Evolutionary conservation across 2,113 vertebrate species (phyloP), one percentile per base, ranked within the genome.

Genomic region (Arvicanthis niloticus): DNA sequence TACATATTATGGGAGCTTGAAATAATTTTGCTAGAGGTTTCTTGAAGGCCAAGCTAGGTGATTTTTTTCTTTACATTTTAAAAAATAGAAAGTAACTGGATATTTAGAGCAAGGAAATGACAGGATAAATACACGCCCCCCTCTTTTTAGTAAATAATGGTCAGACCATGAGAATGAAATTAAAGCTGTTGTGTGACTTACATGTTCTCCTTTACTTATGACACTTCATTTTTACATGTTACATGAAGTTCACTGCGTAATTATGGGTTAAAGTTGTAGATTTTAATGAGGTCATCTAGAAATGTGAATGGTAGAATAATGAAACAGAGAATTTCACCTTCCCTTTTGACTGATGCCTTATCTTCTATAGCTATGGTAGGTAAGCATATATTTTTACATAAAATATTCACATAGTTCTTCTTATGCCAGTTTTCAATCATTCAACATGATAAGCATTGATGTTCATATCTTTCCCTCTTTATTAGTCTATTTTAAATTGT

Each of bases 321-420:
- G 13, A 94, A 96, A 62, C 60, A 78, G 1, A 29, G 91, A 78
- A 40, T 88, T 94, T 96, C 60, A 48, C 67, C 13, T 80, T 78
- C 21, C 2, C 77, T 45, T 48, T 86, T 70, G 19, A 76, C 10
- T 88, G 34, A 67, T 9, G 3, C 13, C 1, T 26, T 91, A 40
- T 92, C 62, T 65, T 16, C 73, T 16, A 42, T 95, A 26, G 22
- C 56, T 92, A 51, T 60, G 5, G 22, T 40, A 73, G 34, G 22
- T 37, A 62, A 22, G 37, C 8, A 67, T 19, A 34, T 56, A 51
- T 48, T 93, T 75, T 73, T 56, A n/a, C 16, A 84, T 88, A 5
- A 77, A 19, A n/a, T 45, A 40, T 53, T 21, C 19, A 88, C 15
- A 62, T 68, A 60, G 26, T 90, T 12, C 56, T 91, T 76, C 9